Percentiles rank a stretch among this genome's conserved stretches.
Evolutionary conservation across 2,113 vertebrate genomes (phyloP).

Genomic region (Eidolon helvum): DNA sequence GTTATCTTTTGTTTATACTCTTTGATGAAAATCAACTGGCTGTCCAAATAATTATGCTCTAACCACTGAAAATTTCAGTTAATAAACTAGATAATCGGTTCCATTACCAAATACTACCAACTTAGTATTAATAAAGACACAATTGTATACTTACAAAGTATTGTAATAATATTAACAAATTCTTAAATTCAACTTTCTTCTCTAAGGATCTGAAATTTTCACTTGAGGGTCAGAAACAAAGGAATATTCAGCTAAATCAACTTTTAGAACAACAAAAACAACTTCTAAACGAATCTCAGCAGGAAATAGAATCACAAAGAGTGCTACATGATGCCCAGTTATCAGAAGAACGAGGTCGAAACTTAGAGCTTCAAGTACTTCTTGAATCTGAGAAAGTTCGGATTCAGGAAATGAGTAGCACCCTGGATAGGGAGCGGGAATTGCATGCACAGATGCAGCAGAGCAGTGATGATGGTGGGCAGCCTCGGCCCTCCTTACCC

Average conservation of each 20-base stretch:
- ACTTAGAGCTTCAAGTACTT: constrained; percentile 91
- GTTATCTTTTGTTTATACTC: neutral
- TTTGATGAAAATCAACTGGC: neutral
- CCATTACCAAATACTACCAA: neutral
- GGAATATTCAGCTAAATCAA: constrained; percentile 83
- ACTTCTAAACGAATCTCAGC: constrained; percentile 84
- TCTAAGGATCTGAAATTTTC: constrained; percentile 91
- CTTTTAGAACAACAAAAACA: constrained; percentile 89
- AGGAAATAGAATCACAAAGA: constrained; percentile 87
- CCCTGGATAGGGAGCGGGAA: constrained; percentile 88
- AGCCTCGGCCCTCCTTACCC: constrained; percentile 68
- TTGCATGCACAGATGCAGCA: constrained; percentile 80
- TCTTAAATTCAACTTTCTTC: constrained; percentile 48
- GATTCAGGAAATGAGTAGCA: constrained; percentile 86
- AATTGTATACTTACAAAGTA: neutral
- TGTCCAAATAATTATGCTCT: neutral
- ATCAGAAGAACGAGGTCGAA: constrained; percentile 83
- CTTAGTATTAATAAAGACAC: constrained; percentile 5
- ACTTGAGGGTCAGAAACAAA: constrained; percentile 89
- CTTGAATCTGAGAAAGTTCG: constrained; percentile 90
- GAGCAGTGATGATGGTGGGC: constrained; percentile 67
- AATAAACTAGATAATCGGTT: neutral
- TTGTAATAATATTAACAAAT: neutral
- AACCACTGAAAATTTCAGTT: constrained; percentile 4
- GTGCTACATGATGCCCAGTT: constrained; percentile 81